A percentile compares a stretch with the other conserved stretches of the same genome.
Conservation (phyloP, 2,888 invertebrate species). For the Amblyteles armatorius region DNA sequence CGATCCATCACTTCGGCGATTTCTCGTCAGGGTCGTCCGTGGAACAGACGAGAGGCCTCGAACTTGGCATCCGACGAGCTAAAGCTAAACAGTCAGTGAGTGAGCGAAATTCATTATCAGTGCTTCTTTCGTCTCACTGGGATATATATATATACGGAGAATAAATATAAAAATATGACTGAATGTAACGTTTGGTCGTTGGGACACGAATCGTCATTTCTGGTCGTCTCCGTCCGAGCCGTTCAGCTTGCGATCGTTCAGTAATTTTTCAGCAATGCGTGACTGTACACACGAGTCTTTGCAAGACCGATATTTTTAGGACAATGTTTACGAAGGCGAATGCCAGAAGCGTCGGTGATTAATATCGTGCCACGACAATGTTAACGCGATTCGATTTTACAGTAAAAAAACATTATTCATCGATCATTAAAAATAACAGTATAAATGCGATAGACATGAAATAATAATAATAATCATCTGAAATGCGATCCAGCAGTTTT, state of each 20-base stretch:
- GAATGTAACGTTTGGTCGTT: background rate
- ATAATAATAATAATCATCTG: background rate
- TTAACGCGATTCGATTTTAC: background rate
- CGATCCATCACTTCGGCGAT: conserved; percentile 42
- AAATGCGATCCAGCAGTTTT: too few relatives aligned
- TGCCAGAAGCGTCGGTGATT: background rate
- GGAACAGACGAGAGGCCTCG: conserved; percentile 22
- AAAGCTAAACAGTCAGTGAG: conserved; percentile 23
- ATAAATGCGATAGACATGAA: background rate
- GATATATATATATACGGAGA: too few relatives aligned
- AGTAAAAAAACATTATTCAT: background rate
- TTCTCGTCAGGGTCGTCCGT: conserved; percentile 43
- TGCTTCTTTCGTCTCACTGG: background rate
- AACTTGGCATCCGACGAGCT: conserved; percentile 42
- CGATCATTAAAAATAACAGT: too few relatives aligned
- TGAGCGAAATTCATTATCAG: conserved; percentile 12
- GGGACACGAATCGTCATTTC: background rate
- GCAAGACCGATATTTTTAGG: background rate
- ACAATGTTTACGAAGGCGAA: background rate
- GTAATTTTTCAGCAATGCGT: background rate
- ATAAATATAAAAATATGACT: background rate
- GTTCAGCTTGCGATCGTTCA: background rate
- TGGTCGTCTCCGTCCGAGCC: background rate
- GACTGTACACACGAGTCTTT: background rate
- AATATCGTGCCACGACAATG: background rate